Evolutionary conservation across 2,113 vertebrate species (phyloP), one percentile per base, ranked within the genome.

Genomic region (Ammodytes dubius): DNA sequence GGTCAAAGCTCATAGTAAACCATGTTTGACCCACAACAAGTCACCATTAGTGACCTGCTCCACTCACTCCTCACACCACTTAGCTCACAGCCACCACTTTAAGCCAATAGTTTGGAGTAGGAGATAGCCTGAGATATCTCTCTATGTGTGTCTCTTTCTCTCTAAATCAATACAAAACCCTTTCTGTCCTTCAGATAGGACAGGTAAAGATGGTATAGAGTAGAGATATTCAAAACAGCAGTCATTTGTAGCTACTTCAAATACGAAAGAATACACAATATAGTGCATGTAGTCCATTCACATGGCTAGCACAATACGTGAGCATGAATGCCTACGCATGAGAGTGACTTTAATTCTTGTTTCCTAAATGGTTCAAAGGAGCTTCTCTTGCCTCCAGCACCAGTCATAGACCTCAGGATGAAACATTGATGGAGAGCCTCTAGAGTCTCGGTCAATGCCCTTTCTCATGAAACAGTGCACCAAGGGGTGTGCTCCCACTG

Each of bases 391-490:
- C 37, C 17, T 42, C 11, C 14, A 4, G 27, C 9, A 17, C 1
- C 47, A 12, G 52, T 8, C 53, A 53, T 9, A 19, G 53, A 68
- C 70, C 27, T n/a, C 45, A 35, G 57, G n/a, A 50, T 77, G 42
- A 77, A 65, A 64, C 56, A 53, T 14, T 69, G 66, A 70, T 50
- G 17, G 60, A 81, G 59, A 49, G 13, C 46, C 39, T 79, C 66
- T 50, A 53, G n/a, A 49, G 37, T 56, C 15, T 59, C 3, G 0
- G 56, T 69, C 57, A 49, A 13, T 70, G 61, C 15, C 71, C 53
- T 63, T 81, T 87, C 74, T 81, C 53, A 72, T 83, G 56, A 84
- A 81, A 72, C 45, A 37, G 12, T 58, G 43, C 12, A 2, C 40
- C 14, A 13, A 65, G 66, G 69, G 64, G 47, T 40, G 47, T 42